Base-by-base conservation (phyloP, 2,113 vertebrate species). In the Channa argus region DNA sequence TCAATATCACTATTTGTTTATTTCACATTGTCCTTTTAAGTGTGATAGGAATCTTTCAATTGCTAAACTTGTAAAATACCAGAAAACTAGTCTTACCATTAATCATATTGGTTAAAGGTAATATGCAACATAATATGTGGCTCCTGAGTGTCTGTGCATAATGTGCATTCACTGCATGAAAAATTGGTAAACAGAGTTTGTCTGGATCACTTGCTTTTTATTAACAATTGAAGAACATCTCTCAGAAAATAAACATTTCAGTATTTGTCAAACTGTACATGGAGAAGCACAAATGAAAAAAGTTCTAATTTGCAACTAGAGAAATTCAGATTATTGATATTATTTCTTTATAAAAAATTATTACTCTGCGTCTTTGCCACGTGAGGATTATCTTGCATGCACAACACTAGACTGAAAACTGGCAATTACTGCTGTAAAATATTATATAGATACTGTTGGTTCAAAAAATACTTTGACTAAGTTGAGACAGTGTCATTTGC, bases 221-320 rank as follows among this genome's bases (percentile, higher is more conserved):
- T 83, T 88, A 34, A 79, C 45, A 74, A 77, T 80, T 39, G 59
- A 47, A 5, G 33, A 64, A 81, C 38, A 77, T 62, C 33, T 65
- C 24, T 83, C 51, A 69, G 24, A 77, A 84, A 72, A 88, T 71
- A 75, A 74, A 82, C 78, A 81, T 65, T 67, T 71, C 4, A 62
- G 14, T 38, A 55, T 71, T 73, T 56, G 59, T 78, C 56, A 74
- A 75, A 76, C 77, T 86, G 79, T 86, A 89, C 84, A 87, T 50
- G 44, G 63, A 73, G 72, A 80, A 73, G 56, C 66, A 87, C 9
- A 69, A 43, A 41, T 63, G 41, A 3, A 71, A 60, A 69, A 44
- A 12, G 1, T 24, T 24, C 24, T 24, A 24, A 24, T 63, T 78
- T 65, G 44, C 41, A 55, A 46, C 64, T 67, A 5, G 13, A 52